Base-by-base conservation (phyloP, 2,888 invertebrate species). In the Ommatoiulus sabulosus region DNA sequence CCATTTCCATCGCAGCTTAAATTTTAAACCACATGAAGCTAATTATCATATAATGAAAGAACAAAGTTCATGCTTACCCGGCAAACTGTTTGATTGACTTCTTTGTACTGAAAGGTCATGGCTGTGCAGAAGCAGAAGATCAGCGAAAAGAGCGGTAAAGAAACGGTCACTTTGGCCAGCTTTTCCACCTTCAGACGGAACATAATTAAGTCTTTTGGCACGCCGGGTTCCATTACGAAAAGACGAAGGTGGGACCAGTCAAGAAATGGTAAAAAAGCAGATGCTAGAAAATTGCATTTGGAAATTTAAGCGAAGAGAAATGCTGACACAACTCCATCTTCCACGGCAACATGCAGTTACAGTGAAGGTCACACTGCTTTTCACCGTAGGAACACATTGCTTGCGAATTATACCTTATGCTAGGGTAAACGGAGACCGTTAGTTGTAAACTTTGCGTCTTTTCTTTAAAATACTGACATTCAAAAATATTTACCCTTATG, bases 1-100 rank as follows among this genome's bases (percentile, higher is more conserved):
- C 17, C 4, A 57, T 57, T 57, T 57, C 7, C 57, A 72, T 72
- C 24, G 20, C 0, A 24, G 72, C 10, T 52, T 10, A 52, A 12
- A 10, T 10, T 52, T 12, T 10, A 52, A 4, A 15, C 10, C 10
- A 2, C 3, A 15, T 3, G 20, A 20, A 6, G 63, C n/a, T 20
- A 20, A 20, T 63, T 20, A 15, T 20, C n/a, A 7, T 20, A n/a
- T 15, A 5, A 8, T 72, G n/a, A 72, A 72, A 6, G 46, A 3
- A 63, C 44, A 85, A 89, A 87, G 24, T 20, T 48, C 44, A 89
- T 89, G 94, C 96, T 95, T 94, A 98, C 98, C 93, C 96, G 95
- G 94, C 98, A 98, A 93, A 97, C 97, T 91, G 97, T 97, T 94
- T 97, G 97, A 92, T 98, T 98, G 92, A 98, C 97, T 93, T 97